These are phyloP conservation scores for Leptodactylus fallax DNA, from an alignment of 2,797 vertebrate genomes.

Conservation along the genomic window DNA sequence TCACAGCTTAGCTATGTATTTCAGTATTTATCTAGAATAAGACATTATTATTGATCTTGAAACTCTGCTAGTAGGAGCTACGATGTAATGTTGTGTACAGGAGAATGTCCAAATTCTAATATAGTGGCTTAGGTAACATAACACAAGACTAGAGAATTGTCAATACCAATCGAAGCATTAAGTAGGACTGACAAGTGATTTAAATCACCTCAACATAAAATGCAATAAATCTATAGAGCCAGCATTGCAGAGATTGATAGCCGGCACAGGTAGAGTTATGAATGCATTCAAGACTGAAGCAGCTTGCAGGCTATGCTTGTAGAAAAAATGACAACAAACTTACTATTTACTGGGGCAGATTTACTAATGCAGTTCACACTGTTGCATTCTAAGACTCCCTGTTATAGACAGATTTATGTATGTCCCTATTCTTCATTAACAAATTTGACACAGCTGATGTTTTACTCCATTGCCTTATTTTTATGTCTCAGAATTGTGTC, in stretches of 20 bases:
- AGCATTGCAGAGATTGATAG: background rate
- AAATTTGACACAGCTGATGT: too few species aligned
- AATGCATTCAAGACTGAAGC: background rate
- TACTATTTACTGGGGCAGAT: too few species aligned
- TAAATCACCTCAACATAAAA: constrained; percentile 9
- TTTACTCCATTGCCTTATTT: too few species aligned
- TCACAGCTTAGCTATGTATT: background rate
- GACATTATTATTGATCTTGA: background rate
- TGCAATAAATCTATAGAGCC: constrained; percentile 4
- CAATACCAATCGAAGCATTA: constrained; percentile 20
- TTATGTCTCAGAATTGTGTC: too few species aligned
- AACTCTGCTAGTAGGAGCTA: background rate
- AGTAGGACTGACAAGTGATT: constrained; percentile 4
- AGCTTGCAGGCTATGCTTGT: too few species aligned
- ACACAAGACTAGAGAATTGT: constrained; percentile 3
- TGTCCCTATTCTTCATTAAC: too few species aligned
- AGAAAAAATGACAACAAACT: too few species aligned
- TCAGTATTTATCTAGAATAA: background rate
- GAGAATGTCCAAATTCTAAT: background rate
- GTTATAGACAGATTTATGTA: too few species aligned
- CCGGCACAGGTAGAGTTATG: background rate
- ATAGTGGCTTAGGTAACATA: background rate
- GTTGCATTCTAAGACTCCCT: too few species aligned
- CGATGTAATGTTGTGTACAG: background rate
- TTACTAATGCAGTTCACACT: too few species aligned